These are phyloP conservation scores for Cebus imitator DNA, from an alignment of 2,113 vertebrate genomes.

Conservation along the genomic window DNA sequence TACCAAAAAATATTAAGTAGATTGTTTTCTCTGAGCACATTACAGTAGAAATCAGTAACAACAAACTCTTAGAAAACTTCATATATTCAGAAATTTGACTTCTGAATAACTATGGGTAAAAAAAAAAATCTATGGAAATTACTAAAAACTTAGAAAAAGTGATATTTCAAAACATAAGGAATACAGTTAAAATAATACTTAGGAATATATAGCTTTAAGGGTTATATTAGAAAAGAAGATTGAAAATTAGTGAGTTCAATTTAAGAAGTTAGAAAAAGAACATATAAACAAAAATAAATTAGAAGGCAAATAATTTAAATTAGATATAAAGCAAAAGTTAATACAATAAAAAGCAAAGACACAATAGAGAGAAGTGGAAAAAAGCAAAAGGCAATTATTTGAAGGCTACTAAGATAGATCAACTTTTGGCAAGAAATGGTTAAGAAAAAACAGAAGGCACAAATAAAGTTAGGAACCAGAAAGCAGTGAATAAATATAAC, in stretches of 20 bases:
- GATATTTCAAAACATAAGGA: background rate
- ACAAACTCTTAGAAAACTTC: background rate
- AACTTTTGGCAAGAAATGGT: background rate
- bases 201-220: background rate
- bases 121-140: background rate
- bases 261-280: background rate
- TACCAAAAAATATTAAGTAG: background rate
- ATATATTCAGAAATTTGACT: background rate
- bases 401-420: background rate
- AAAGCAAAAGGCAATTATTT: background rate
- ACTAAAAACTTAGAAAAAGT: background rate
- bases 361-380: background rate
- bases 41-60: background rate
- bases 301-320: background rate
- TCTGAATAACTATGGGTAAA: background rate
- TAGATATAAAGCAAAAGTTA: background rate
- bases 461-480: background rate
- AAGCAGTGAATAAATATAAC: background rate
- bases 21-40: constrained; percentile 30
- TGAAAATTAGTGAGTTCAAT: background rate
- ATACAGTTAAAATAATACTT: background rate
- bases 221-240: background rate
- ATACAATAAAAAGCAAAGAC: background rate
- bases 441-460: background rate
- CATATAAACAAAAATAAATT: constrained; percentile 32